These are phyloP conservation scores for Cheilosia urbana DNA, from an alignment of 2,888 invertebrate genomes.

Conservation along the genomic window DNA sequence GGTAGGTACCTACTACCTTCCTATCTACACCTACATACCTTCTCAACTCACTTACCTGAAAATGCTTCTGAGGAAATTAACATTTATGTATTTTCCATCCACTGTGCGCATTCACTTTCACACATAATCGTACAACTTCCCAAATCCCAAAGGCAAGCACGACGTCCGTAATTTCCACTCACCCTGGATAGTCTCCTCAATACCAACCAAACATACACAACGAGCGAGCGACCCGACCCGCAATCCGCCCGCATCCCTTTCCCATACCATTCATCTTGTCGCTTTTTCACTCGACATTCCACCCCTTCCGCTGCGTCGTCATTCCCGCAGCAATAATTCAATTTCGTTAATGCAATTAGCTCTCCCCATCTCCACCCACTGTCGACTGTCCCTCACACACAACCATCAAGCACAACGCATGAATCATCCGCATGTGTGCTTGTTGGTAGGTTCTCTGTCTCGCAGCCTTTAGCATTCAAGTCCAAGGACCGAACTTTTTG, in stretches of 20 bases:
- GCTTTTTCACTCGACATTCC: not conserved
- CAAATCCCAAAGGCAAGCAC: conserved; percentile 1
- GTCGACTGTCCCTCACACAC: not conserved
- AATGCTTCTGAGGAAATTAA: not conserved
- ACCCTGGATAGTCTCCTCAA: conserved; percentile 36
- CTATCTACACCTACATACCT: too few species aligned
- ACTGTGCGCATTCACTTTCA: not conserved
- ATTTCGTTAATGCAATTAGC: conserved; percentile 37
- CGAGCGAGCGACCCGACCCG: not conserved
- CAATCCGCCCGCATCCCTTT: not conserved
- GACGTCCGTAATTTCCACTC: conserved; percentile 1
- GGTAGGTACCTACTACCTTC: not conserved
- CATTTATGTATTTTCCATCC: not conserved
- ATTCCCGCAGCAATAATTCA: not conserved
- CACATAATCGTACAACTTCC: not conserved
- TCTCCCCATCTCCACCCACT: not conserved
- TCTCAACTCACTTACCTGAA: too few species aligned
- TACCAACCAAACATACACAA: not conserved
- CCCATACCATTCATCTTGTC: not conserved
- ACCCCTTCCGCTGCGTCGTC: not conserved
- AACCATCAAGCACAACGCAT: not conserved
- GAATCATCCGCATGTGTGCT: not conserved
- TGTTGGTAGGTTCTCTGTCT: not conserved
- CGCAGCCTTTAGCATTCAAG: not conserved
- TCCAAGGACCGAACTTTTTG: not conserved